Base-by-base conservation (phyloP, 2,888 invertebrate genomes). In the Ectemnius lituratus region DNA sequence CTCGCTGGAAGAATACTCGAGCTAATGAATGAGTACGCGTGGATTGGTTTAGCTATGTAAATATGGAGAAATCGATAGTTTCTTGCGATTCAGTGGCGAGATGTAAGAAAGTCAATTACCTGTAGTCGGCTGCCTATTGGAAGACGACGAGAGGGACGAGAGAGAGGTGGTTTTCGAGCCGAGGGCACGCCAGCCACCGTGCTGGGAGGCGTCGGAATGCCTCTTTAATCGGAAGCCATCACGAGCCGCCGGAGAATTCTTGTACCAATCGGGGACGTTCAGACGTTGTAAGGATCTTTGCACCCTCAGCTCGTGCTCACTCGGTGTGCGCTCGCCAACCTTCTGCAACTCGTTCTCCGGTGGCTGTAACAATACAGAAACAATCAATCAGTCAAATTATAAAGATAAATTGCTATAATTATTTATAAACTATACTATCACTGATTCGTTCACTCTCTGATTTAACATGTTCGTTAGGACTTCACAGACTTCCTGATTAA, bases 191-290 rank as follows among this genome's bases (percentile, higher is more conserved):
- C 93, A 93, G 77, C 92, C 91, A 13, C 95, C 95, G 83, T 93
- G 92, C 67, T 90, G 90, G 59, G 87, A 91, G 81, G 93, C 93
- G 88, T 95, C 95, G 88, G 94, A 95, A 89, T 94, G 92, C 84
- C 95, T 94, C 86, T 96, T 95, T 75, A 96, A 94, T 75, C 96
- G 93, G 92, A 96, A 97, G 68, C 96, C 96, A 91, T 95, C 95
- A 75, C 94, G 93, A 27, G 96, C 95, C 65, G 95, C 94, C 79
- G 94, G 94, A 62, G 94, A 94, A 90, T 94, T 95, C 90, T 95
- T 95, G 92, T 95, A 98, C 98, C 98, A 98, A 91, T 98, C 97
- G 76, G 98, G 98, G 79, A 98, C 95, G 92, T 97, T 97, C 85
- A 98, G 94, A 89, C 97, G 96, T 92, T 98, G 97, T 88, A 98